Conservation (phyloP, 2,113 vertebrate genomes). For the Pseudopipra pipra region DNA sequence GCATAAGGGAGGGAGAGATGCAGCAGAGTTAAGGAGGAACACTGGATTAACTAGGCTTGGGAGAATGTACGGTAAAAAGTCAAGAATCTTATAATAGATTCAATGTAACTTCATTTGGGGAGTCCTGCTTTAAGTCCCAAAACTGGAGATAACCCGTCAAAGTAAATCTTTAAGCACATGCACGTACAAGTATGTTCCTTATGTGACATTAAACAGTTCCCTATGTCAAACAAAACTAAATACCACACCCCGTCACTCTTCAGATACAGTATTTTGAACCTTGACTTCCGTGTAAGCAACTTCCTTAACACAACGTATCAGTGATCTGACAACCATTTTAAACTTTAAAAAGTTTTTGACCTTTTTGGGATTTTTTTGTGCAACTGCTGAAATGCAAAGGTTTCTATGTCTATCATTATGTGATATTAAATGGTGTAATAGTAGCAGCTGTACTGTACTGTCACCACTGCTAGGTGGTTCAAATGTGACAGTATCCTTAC, state of each 20-base stretch:
- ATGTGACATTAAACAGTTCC: not conserved
- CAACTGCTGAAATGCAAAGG: not conserved
- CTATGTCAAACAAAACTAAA: not conserved
- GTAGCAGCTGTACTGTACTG: not conserved
- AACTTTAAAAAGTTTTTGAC: not conserved
- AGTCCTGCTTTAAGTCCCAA: not conserved
- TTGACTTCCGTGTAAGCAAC: not conserved
- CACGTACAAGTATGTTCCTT: fast-evolving
- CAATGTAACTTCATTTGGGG: not conserved
- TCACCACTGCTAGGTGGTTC: fast-evolving
- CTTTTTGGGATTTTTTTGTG: not conserved
- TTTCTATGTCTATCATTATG: not conserved
- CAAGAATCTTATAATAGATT: not conserved
- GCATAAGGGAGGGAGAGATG: not conserved
- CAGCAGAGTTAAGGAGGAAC: not conserved
- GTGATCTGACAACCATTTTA: not conserved
- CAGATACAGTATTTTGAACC: not conserved
- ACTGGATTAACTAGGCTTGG: not conserved
- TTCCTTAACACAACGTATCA: not conserved
- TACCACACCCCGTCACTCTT: not conserved
- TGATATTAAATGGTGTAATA: not conserved
- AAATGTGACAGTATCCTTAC: not conserved
- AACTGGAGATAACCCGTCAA: not conserved
- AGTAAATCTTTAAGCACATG: not conserved
- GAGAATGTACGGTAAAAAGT: not conserved